These are phyloP conservation scores for Pavo muticus DNA, from an alignment of 2,113 vertebrate genomes.

Conservation along the genomic window DNA sequence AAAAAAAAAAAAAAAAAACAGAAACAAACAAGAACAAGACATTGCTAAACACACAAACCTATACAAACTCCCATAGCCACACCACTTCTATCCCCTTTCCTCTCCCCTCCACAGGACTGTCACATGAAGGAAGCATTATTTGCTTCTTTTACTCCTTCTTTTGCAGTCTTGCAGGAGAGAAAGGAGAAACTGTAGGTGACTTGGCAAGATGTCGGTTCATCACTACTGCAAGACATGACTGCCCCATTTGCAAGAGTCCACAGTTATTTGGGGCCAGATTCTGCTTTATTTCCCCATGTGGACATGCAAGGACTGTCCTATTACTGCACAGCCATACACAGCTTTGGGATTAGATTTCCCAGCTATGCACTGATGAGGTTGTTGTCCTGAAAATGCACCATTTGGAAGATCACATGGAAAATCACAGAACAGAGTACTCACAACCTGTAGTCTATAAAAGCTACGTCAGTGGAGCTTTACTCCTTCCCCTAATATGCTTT, in stretches of 20 bases:
- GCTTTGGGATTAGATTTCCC: not conserved
- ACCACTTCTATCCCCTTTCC: not conserved
- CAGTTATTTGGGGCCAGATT: not conserved
- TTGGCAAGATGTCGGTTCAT: too few species aligned
- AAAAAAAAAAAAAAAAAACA: not conserved
- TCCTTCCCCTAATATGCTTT: not conserved
- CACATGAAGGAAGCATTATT: not conserved
- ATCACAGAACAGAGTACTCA: not conserved
- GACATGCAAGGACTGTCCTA: not conserved
- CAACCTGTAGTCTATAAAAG: not conserved
- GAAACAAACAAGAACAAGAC: not conserved
- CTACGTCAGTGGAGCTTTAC: not conserved
- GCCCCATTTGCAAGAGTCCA: too few species aligned
- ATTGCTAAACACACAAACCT: not conserved
- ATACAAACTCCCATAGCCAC: not conserved
- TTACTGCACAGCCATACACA: not conserved
- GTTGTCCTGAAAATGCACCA: not conserved
- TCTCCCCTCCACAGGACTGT: not conserved
- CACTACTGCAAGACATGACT: not conserved
- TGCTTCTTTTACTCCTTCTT: not conserved
- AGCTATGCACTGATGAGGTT: not conserved
- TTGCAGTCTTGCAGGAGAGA: not conserved
- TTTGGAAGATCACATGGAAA: not conserved
- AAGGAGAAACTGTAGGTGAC: not conserved
- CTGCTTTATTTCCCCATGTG: not conserved